A percentile compares a stretch with the other conserved stretches of the same genome.
Conservation (phyloP, 2,888 invertebrate species). For the Epinotia demarniana region DNA sequence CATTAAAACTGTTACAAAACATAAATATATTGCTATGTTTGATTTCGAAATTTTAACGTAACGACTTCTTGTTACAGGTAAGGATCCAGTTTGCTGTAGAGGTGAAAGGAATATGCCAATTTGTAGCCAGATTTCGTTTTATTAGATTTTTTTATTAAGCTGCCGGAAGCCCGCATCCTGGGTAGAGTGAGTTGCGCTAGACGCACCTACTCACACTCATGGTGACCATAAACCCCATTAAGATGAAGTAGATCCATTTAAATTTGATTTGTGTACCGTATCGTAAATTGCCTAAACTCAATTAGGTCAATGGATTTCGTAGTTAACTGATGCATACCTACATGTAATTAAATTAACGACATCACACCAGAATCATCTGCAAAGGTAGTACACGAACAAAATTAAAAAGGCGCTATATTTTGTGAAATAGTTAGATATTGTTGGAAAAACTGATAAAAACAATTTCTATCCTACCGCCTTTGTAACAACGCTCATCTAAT, state of each 20-base stretch:
- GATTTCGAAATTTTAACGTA: slow-evolving; percentile 43
- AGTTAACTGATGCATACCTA: slow-evolving; percentile 5
- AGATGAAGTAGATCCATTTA: slow-evolving; percentile 25
- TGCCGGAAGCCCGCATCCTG: slow-evolving; percentile 51
- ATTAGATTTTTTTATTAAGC: slow-evolving; percentile 18
- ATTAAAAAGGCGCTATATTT: not conserved
- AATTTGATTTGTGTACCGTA: slow-evolving; percentile 12
- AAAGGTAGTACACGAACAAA: not conserved
- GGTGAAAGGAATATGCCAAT: not conserved
- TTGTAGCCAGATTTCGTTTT: slow-evolving; percentile 24
- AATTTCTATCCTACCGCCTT: no score
- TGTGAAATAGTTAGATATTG: not conserved
- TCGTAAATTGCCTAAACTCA: slow-evolving; percentile 5
- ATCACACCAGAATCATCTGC: not conserved
- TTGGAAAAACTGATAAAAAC: no score
- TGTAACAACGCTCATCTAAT: no score
- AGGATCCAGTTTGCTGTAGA: slow-evolving; percentile 46
- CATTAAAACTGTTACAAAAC: slow-evolving; percentile 32
- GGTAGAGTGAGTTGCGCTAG: slow-evolving; percentile 17
- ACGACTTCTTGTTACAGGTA: slow-evolving; percentile 64
- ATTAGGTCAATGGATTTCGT: slow-evolving; percentile 1
- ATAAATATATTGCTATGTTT: slow-evolving; percentile 33
- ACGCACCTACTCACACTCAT: slow-evolving; percentile 18
- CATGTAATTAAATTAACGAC: not conserved
- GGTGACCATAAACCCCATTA: slow-evolving; percentile 36